Percentiles rank a stretch among this genome's conserved stretches.
Conservation (phyloP, 2,113 vertebrate species). For the Motacilla tschutschensis region DNA sequence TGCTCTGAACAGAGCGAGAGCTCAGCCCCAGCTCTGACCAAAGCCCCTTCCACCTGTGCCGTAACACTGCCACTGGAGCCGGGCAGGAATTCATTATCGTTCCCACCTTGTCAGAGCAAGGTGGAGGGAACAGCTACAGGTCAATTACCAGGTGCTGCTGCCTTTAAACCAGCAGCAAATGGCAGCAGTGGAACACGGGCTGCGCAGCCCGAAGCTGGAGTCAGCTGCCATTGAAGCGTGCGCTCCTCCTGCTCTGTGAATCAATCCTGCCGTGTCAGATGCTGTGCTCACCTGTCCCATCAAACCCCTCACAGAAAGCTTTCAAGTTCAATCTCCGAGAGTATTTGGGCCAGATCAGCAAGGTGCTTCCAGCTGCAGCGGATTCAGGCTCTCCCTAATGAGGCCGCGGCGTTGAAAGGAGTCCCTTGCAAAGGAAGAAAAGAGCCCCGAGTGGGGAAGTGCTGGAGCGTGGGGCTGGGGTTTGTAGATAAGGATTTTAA, state of each 20-base stretch:
- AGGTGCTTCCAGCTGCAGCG: conserved; percentile 34
- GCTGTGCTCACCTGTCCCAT: conserved; percentile 10
- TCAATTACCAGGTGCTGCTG: background rate
- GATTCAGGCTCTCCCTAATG: conserved; percentile 33
- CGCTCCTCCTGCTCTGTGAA: background rate
- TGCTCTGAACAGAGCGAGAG: background rate
- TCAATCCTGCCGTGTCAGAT: background rate
- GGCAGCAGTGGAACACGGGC: background rate
- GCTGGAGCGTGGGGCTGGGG: background rate
- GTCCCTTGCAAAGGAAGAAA: conserved; percentile 16
- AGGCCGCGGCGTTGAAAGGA: conserved; percentile 24
- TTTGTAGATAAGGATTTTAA: conserved; percentile 35
- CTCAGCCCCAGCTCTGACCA: background rate
- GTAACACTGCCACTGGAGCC: background rate
- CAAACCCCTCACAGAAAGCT: background rate
- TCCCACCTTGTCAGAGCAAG: background rate
- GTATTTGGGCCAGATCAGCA: conserved; percentile 31
- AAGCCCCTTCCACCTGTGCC: background rate
- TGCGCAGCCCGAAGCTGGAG: accelerated
- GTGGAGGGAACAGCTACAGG: background rate
- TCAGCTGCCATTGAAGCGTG: background rate
- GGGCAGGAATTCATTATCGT: background rate
- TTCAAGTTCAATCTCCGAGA: background rate
- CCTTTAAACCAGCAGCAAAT: background rate
- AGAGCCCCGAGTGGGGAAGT: conserved; percentile 5